Percentiles rank a stretch among this genome's conserved stretches.
These are phyloP conservation scores for Cuniculus paca DNA, from an alignment of 2,797 vertebrate species.

Conservation along the genomic window DNA sequence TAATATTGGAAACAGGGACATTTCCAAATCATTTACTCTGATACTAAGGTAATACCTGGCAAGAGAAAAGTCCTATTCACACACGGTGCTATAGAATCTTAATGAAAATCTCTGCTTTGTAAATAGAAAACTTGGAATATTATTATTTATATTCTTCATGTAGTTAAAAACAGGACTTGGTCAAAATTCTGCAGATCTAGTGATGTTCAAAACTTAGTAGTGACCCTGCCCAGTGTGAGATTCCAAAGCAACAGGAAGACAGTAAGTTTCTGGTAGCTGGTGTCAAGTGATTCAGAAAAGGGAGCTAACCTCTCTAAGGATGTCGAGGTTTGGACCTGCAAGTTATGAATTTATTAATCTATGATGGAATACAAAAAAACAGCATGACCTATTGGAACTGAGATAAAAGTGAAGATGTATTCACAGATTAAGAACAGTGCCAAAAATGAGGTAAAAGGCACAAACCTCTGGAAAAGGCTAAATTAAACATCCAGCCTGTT, in stretches of 20 bases:
- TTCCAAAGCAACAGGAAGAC: background rate
- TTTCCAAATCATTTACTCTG: conserved; percentile 43
- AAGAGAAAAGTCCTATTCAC: conserved; percentile 1
- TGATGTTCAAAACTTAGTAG: background rate
- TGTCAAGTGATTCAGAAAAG: background rate
- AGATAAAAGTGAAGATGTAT: background rate
- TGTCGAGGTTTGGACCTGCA: background rate
- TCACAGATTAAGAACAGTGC: background rate
- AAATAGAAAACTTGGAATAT: background rate
- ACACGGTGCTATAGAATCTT: background rate
- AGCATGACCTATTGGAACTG: background rate
- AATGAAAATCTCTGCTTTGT: background rate
- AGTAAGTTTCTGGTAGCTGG: background rate
- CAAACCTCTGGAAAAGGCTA: background rate
- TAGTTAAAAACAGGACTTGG: background rate
- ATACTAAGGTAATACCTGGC: background rate
- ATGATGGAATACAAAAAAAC: background rate
- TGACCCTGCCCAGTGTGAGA: background rate
- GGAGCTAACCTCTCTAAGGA: background rate
- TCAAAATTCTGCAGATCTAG: background rate
- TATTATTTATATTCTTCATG: background rate
- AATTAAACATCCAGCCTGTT: background rate
- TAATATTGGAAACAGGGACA: background rate
- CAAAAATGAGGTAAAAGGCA: background rate
- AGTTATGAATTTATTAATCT: background rate